Conservation (phyloP, 1,140 invertebrate species). For the Drosophila kanapiae region DNA sequence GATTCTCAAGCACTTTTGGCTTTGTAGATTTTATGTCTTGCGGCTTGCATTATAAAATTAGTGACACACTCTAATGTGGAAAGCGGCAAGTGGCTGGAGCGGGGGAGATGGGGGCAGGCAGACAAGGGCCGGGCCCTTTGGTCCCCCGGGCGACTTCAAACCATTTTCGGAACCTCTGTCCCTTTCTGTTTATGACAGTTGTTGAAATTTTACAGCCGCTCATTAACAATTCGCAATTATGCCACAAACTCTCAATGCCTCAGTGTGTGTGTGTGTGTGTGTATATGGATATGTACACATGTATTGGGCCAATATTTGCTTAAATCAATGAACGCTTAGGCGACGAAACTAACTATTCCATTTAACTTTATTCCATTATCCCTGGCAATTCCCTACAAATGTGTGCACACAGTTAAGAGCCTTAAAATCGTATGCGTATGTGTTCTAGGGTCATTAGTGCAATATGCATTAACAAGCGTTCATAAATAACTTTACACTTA, state of each 20-base stretch:
- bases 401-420: constrained; percentile 14
- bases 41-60: constrained; percentile 72
- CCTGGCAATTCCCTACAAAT: constrained; percentile 21
- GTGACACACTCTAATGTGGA: constrained; percentile 50
- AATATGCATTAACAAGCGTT: constrained; percentile 54
- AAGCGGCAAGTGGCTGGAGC: neutral
- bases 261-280: neutral
- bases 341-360: constrained; percentile 38
- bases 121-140: neutral
- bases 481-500: constrained; percentile 53
- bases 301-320: constrained; percentile 57
- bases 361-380: constrained; percentile 29
- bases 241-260: constrained; percentile 11
- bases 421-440: constrained; percentile 22
- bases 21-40: constrained; percentile 70
- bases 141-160: constrained; percentile 13
- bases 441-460: constrained; percentile 55
- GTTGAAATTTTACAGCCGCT: constrained; percentile 34
- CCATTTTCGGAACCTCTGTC: neutral
- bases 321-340: constrained; percentile 63
- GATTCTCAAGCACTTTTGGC: constrained; percentile 44
- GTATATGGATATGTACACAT: neutral
- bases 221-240: constrained; percentile 49
- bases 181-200: constrained; percentile 48
- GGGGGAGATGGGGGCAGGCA: no score